Base-by-base conservation (phyloP, 2,888 invertebrate genomes). In the Rotaria sp. region DNA sequence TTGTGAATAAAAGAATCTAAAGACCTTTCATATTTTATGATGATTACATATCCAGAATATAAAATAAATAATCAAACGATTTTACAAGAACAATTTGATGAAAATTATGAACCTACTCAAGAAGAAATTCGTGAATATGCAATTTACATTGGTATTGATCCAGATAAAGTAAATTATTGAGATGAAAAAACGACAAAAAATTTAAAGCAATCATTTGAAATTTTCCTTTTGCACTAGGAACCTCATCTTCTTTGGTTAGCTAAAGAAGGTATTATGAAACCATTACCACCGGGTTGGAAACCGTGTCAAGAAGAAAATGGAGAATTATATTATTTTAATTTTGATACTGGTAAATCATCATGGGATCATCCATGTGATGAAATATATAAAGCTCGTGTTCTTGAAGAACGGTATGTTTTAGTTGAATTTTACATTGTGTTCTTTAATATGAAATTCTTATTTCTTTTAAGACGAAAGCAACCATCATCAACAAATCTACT, bases 331-430 rank as follows among this genome's bases (percentile, higher is more conserved):
- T 97, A 96, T 91, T 95, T 94, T 92, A 96, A 97, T 91, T 93
- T 94, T 88, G 93, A 94, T 84, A 94, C 95, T 0, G 94, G 95
- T 87, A 94, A 94, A 89, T 95, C 95, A 41, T 95, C 95, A 90
- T 97, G 97, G 96, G 96, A 96, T 89, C 97, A 97, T 91, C 97
- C 97, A 0, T 92, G 96, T 88, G 96, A 97, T 91, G 94, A 94
- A 86, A 93, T 95, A 24, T 96, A 96, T 91, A 93, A 94, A 88
- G 94, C 94, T 48, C 90, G 91, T 90, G 92, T 92, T 2, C 87
- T 88, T 10, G 89, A 91, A 85, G 92, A 91, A 87, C 88, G 91
- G 80, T 67, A 84, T n/a, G 10, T 24, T 30, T n/a, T 10, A 7
- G 3, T 4, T 15, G 1, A 52, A 15, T 7, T 15, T 11, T 30